These are phyloP conservation scores for Herminia tarsipennalis DNA, from an alignment of 2,888 invertebrate species.

Conservation along the genomic window DNA sequence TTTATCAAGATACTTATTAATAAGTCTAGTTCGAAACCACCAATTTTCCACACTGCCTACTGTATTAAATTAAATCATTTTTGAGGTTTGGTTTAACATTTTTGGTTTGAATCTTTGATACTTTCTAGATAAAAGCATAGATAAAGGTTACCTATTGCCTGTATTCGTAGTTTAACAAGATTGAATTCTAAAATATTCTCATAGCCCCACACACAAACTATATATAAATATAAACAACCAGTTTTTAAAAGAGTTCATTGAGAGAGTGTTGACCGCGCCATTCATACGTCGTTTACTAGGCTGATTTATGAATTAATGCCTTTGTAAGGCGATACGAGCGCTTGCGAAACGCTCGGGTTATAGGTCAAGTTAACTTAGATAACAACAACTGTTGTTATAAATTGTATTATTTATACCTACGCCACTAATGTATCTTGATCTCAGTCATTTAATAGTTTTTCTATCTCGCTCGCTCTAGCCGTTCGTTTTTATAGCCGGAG, in stretches of 20 bases:
- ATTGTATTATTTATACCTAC: constrained; percentile 7
- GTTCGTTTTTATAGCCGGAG: no score
- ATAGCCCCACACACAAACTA: constrained; percentile 17
- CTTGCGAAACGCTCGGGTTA: constrained; percentile 38
- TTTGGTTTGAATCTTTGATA: no score
- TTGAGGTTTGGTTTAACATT: no score
- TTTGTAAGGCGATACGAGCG: constrained; percentile 34
- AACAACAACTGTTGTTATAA: constrained; percentile 14
- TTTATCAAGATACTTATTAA: no score
- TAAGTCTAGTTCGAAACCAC: no score
- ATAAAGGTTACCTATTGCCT: no score
- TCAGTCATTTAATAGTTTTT: background rate
- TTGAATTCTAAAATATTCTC: background rate
- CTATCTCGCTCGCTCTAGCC: background rate
- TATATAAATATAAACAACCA: constrained; percentile 25
- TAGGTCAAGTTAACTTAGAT: constrained; percentile 35
- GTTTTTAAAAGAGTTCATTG: constrained; percentile 39
- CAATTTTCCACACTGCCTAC: no score
- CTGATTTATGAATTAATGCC: constrained; percentile 56
- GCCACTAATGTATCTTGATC: background rate
- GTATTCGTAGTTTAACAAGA: no score
- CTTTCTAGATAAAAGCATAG: no score
- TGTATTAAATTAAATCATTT: no score
- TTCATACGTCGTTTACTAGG: constrained; percentile 36
- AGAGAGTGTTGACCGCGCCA: constrained; percentile 42